Evolutionary conservation across 2,797 vertebrate species (phyloP), one percentile per base, ranked within the genome.

Genomic region (Malacoctenus gilli): DNA sequence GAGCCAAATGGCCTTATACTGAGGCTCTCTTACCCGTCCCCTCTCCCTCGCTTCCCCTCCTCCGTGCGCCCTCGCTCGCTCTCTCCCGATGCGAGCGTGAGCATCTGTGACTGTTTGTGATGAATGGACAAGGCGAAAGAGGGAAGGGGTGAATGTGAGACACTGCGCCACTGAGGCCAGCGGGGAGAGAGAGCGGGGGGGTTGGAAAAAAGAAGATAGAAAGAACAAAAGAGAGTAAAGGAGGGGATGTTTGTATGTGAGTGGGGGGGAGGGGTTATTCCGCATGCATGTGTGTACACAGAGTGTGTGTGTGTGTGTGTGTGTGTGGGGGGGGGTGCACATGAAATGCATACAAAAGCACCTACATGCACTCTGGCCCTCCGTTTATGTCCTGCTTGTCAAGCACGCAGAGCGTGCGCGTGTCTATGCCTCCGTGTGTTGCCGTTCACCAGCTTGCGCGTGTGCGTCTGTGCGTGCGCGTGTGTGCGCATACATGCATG

Each of bases 301-400:
- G n/a, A n/a, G n/a, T n/a, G n/a, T n/a, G n/a, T n/a, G n/a, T n/a
- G n/a, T n/a, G n/a, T 37, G 10, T 36, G 34, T 35, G 30, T 23
- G 36, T 28, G 49, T 30, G 34, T 32, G 67, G 32, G 21, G 8
- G n/a, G 7, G 34, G 71, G 12, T 71, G 74, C 65, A 68, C 83
- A 79, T 60, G 82, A 71, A 82, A 63, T 66, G 77, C 85, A 90
- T 84, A 75, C 76, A 81, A 80, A 86, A 82, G 75, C 77, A 72
- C 64, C 78, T 49, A 65, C 72, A 52, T 85, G 82, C 80, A 79
- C 85, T 83, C 69, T 87, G 81, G 55, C 83, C 81, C 72, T 68
- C 68, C 59, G 1, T 89, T 86, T 85, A 84, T 68, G 81, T 85
- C 81, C 69, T 66, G 67, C 69, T 77, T 80, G 78, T 85, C 80